Conservation (phyloP, 2,888 invertebrate genomes). For the Andricus quercusramuli region DNA sequence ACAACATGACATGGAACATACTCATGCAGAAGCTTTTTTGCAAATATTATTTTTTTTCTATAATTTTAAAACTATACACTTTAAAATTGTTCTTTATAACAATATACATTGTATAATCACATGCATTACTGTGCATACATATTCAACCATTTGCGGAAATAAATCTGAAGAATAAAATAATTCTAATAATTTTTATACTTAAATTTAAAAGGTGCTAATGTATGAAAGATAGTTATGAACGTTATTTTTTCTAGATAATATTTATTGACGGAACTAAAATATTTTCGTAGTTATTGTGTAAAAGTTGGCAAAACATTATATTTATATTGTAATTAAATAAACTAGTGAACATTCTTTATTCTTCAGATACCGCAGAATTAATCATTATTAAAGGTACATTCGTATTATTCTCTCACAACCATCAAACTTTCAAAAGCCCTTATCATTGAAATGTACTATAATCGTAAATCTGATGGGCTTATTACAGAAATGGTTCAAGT, state of each 20-base stretch:
- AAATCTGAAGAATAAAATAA: neutral
- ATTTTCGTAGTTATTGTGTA: neutral
- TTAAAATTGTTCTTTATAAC: neutral
- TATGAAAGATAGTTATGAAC: neutral
- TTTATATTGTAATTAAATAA: neutral
- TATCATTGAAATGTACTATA: neutral
- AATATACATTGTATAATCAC: neutral
- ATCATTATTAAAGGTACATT: conserved; percentile 26
- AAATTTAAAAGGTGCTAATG: neutral
- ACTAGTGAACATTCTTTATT: conserved; percentile 22
- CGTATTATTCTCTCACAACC: neutral
- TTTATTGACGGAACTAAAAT: neutral
- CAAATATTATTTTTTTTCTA: neutral
- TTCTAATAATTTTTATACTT: neutral
- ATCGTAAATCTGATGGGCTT: neutral
- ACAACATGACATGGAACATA: neutral
- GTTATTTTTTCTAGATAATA: neutral
- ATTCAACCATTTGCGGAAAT: neutral
- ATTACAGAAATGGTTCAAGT: neutral
- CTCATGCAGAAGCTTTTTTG: neutral
- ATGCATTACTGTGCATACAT: neutral
- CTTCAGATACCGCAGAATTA: neutral
- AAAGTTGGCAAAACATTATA: neutral
- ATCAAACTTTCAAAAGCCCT: conserved; percentile 10
- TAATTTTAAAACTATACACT: neutral